Percentiles rank a stretch among this genome's conserved stretches.
Conservation (phyloP, 2,888 invertebrate species). For the Ennomos erosarius region DNA sequence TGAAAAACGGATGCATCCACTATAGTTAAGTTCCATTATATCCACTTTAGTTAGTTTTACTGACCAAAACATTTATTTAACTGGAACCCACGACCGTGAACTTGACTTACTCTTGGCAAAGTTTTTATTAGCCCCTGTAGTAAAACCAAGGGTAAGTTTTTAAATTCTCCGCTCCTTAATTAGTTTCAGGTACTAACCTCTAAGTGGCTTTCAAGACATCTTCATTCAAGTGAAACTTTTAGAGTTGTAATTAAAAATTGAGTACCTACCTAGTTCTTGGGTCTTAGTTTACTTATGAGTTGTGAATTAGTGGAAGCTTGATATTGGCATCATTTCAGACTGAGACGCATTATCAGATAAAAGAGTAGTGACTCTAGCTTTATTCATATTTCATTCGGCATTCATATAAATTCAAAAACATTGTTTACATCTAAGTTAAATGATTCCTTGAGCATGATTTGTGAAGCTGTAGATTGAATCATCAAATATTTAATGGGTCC, state of each 20-base stretch:
- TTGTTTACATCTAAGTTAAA: too few species aligned
- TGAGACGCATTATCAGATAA: too few species aligned
- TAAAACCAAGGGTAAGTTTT: constrained; percentile 23
- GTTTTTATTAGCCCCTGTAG: constrained; percentile 20
- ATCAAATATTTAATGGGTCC: too few species aligned
- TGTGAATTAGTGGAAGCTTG: constrained; percentile 10
- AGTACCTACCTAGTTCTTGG: too few species aligned
- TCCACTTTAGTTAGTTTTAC: not conserved
- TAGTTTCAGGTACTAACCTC: constrained; percentile 21
- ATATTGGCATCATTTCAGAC: constrained; percentile 9
- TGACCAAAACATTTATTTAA: constrained; percentile 5
- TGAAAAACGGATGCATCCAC: too few species aligned
- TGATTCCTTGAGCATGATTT: too few species aligned
- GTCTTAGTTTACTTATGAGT: too few species aligned
- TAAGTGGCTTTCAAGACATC: constrained; percentile 16
- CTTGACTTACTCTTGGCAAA: constrained; percentile 10
- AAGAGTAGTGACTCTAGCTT: too few species aligned
- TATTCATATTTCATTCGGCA: too few species aligned
- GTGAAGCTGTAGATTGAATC: too few species aligned
- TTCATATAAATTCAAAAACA: too few species aligned
- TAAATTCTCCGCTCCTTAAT: constrained; percentile 19
- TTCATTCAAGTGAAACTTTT: constrained; percentile 30
- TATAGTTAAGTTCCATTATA: too few species aligned
- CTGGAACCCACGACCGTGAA: constrained; percentile 9
- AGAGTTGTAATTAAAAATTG: constrained; percentile 19